Evolutionary conservation across 2,113 vertebrate genomes (phyloP), one percentile per base, ranked within the genome.

Genomic region (Gasterosteus aculeatus): DNA sequence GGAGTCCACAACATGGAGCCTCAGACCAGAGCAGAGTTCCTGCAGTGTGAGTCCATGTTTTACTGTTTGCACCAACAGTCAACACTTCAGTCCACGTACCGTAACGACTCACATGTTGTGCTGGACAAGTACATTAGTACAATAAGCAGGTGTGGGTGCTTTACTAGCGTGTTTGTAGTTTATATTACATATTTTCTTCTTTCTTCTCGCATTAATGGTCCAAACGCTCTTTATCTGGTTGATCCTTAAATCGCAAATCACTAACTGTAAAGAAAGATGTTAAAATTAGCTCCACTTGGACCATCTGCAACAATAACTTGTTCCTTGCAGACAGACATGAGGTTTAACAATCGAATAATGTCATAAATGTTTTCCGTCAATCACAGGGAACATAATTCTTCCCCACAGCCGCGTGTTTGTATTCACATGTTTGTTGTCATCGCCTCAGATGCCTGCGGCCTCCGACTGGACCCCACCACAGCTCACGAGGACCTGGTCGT

Each of bases 1-100:
- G 64, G 19, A 67, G 47, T 14, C 29, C 42, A n/a, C 60, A 38
- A 12, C 12, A 8, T 5, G 35, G 87, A 84, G 62, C 87, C 87
- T 4, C 46, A 51, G 66, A 90, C 87, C 46, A 90, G 89, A 86
- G 72, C 64, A 39, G 85, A 92, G 14, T 89, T 92, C 54, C 82
- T 91, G 56, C 64, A 62, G 2, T 90, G 89, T 92, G 57, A 89
- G 89, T 92, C 74, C 15, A 29, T 54, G 31, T 16, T 29, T 14
- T 46, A 11, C 14, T 11, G 22, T 26, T 26, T 26, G 9, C 19
- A 38, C 42, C 19, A 16, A 35, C 35, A 18, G 2, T 26, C 51
- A 26, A 26, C 22, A 11, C 22, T 41, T 53, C 4, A 19, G 1
- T 26, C 57, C 22, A 57, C 26, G 19, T 10, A 39, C 10, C 16